These are phyloP conservation scores for Temnothorax nylanderi DNA, from an alignment of 1,140 invertebrate species.

Conservation along the genomic window DNA sequence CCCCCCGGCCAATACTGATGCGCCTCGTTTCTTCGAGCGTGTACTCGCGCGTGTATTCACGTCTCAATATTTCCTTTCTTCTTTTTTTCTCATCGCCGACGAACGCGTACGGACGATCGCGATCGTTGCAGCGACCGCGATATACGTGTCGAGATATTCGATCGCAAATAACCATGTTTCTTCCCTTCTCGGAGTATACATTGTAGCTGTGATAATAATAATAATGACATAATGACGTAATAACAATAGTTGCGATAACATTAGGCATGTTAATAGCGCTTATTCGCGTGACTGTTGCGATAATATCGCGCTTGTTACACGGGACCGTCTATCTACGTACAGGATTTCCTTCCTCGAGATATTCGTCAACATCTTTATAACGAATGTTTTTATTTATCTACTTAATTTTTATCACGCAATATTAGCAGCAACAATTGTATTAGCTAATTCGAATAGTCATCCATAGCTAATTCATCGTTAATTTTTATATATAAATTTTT, in stretches of 20 bases:
- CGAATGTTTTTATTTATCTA: neutral
- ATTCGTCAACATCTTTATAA: neutral
- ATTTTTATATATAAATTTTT: neutral
- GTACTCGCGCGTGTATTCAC: constrained; percentile 46
- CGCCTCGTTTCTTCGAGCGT: constrained; percentile 18
- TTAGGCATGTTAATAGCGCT: constrained; percentile 43
- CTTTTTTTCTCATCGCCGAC: neutral
- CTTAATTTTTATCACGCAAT: neutral
- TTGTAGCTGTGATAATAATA: neutral
- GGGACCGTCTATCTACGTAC: neutral
- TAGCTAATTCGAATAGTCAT: neutral
- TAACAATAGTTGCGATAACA: constrained; percentile 34
- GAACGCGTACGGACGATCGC: constrained; percentile 40
- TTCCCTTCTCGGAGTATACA: neutral
- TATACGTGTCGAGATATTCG: constrained; percentile 50
- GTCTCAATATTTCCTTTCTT: constrained; percentile 29
- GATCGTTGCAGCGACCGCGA: constrained; percentile 34
- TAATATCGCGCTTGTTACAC: constrained; percentile 2
- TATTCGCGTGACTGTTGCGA: constrained; percentile 39
- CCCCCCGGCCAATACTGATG: too few species aligned
- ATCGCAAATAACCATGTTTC: constrained; percentile 24
- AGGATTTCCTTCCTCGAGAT: constrained; percentile 32
- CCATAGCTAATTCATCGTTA: neutral
- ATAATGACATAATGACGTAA: constrained; percentile 39
- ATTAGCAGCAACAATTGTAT: neutral